A percentile compares a stretch with the other conserved stretches of the same genome.
These are phyloP conservation scores for Trematocara variabile DNA, from an alignment of 2,113 vertebrate genomes.

Conservation along the genomic window DNA sequence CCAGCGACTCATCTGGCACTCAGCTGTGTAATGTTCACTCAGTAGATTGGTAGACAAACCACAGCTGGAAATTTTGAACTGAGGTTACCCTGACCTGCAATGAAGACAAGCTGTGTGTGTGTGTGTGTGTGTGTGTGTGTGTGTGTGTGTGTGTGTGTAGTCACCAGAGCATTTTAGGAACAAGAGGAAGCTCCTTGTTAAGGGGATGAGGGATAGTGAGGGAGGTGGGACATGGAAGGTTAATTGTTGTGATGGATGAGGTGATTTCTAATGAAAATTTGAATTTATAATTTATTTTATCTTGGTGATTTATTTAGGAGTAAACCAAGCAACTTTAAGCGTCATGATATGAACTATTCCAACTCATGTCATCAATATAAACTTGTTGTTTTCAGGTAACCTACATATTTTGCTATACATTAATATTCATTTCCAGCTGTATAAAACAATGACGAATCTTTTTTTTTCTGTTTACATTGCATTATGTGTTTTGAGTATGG, in stretches of 20 bases:
- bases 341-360: neutral
- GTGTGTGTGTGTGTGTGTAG: neutral
- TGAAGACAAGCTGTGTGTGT: neutral
- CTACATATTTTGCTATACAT: neutral
- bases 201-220: neutral
- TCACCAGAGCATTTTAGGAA: slow-evolving; percentile 3
- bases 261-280: neutral
- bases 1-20: neutral
- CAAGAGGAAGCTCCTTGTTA: neutral
- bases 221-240: neutral
- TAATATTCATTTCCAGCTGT: neutral
- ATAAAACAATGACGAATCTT: neutral
- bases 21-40: slow-evolving; percentile 5
- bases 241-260: neutral
- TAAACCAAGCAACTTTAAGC: neutral
- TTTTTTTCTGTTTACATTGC: neutral
- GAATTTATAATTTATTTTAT: neutral
- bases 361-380: neutral
- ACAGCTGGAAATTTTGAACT: neutral
- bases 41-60: neutral
- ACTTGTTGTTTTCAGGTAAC: neutral
- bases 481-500: neutral
- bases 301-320: neutral
- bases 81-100: neutral
- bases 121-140: neutral